A percentile compares a stretch with the other conserved stretches of the same genome.
These are phyloP conservation scores for Iguana delicatissima DNA, from an alignment of 2,797 vertebrate genomes.

Conservation along the genomic window DNA sequence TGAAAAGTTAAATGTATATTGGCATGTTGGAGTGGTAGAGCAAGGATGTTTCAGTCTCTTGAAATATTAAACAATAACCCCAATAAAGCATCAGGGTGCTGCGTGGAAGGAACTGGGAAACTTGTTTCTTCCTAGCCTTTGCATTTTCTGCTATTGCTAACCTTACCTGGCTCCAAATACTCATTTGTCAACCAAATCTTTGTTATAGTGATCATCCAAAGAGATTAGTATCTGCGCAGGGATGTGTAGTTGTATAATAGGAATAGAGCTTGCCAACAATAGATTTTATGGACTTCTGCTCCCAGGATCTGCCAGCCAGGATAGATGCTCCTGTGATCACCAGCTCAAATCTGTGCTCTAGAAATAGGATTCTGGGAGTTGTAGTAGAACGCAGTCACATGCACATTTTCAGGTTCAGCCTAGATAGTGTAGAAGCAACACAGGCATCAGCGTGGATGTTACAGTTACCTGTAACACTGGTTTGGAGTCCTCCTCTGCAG, in stretches of 20 bases:
- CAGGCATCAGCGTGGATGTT: neutral
- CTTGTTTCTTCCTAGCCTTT: neutral
- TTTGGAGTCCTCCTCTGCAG: too few species aligned
- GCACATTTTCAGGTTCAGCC: too few species aligned
- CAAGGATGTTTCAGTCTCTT: neutral
- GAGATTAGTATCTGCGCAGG: neutral
- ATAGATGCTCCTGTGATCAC: too few species aligned
- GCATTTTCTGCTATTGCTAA: neutral
- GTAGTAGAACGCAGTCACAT: too few species aligned
- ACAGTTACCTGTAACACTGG: neutral
- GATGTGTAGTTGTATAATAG: neutral
- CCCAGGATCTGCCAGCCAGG: too few species aligned
- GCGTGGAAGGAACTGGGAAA: too few species aligned
- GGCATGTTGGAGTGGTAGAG: neutral
- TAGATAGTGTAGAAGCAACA: neutral
- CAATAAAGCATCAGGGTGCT: neutral
- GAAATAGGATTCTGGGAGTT: too few species aligned
- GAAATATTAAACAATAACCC: neutral
- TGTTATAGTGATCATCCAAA: too few species aligned
- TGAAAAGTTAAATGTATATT: neutral
- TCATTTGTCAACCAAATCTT: neutral
- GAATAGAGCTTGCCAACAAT: too few species aligned
- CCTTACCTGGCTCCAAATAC: neutral
- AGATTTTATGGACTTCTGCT: too few species aligned
- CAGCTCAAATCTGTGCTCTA: too few species aligned